phyloP scores from a whole-genome alignment of 1,140 invertebrate genomes.

The Eriosoma lanigerum region DNA sequence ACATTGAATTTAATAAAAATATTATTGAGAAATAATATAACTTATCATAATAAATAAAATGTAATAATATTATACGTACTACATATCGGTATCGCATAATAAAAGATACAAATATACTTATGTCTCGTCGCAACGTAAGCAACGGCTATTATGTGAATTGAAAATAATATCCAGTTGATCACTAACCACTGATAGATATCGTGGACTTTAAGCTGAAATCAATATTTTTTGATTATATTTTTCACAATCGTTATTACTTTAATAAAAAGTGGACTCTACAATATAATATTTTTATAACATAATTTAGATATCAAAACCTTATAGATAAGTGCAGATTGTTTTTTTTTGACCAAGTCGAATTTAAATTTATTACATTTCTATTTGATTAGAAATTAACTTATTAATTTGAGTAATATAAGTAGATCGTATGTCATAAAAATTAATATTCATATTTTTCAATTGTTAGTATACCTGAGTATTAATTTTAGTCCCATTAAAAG shows the following conservation, averaged over 20 bases:
- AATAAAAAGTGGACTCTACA: no score
- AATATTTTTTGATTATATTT: background rate
- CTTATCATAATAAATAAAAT: no score
- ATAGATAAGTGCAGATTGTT: background rate
- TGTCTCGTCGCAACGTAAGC: background rate
- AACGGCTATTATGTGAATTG: background rate
- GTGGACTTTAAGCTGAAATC: background rate
- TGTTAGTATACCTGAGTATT: no score
- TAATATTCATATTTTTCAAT: no score
- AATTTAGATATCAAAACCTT: background rate
- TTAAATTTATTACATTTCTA: background rate
- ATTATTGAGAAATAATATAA: no score
- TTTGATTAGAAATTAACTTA: background rate
- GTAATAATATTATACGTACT: background rate
- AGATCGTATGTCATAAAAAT: no score
- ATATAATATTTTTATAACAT: background rate
- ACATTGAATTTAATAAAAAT: no score
- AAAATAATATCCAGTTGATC: background rate
- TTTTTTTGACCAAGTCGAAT: no score
- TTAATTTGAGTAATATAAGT: no score
- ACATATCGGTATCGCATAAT: background rate
- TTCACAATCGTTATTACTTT: no score
- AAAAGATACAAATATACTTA: background rate
- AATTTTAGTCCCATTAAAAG: no score
- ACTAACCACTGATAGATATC: constrained; percentile 13